phyloP scores from a whole-genome alignment of 2,797 vertebrate species.

The Acanthopagrus latus region DNA sequence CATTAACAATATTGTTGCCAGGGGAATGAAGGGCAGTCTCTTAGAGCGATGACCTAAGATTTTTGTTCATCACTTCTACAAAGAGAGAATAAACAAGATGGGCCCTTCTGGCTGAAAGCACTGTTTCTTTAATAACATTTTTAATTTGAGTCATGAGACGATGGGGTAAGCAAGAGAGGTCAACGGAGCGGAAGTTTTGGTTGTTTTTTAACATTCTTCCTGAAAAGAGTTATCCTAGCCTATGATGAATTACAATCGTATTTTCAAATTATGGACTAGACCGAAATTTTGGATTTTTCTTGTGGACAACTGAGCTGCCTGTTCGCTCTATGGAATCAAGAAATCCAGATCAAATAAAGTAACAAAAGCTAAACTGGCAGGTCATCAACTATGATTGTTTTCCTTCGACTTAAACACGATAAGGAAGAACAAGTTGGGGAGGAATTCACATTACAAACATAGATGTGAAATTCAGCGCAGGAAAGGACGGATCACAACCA shows the following conservation, averaged over 20 bases:
- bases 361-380: slow-evolving; percentile 19
- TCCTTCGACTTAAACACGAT: slow-evolving; percentile 7
- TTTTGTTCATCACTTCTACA: not conserved
- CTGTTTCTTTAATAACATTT: slow-evolving; percentile 46
- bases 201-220: not conserved
- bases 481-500: slow-evolving; percentile 1
- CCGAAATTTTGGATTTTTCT: slow-evolving; percentile 14
- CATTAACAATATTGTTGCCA: slow-evolving; percentile 59
- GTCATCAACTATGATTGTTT: slow-evolving; percentile 8
- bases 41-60: slow-evolving; percentile 24
- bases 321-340: slow-evolving; percentile 25
- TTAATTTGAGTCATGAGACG: slow-evolving; percentile 50
- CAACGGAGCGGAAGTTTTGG: not conserved
- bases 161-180: slow-evolving; percentile 21
- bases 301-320: slow-evolving; percentile 26
- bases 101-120: slow-evolving; percentile 33
- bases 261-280: slow-evolving; percentile 33
- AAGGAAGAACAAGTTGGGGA: not conserved
- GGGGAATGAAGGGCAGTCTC: slow-evolving; percentile 37
- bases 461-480: not conserved
- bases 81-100: slow-evolving; percentile 43
- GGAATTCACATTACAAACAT: slow-evolving; percentile 10
- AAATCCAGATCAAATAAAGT: slow-evolving; percentile 38
- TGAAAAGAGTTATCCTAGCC: slow-evolving; percentile 23
- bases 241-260: slow-evolving; percentile 36